Percentiles rank a stretch among this genome's conserved stretches.
Evolutionary conservation across 2,797 vertebrate species (phyloP).

Genomic region (Hydrocynus forskahlii): DNA sequence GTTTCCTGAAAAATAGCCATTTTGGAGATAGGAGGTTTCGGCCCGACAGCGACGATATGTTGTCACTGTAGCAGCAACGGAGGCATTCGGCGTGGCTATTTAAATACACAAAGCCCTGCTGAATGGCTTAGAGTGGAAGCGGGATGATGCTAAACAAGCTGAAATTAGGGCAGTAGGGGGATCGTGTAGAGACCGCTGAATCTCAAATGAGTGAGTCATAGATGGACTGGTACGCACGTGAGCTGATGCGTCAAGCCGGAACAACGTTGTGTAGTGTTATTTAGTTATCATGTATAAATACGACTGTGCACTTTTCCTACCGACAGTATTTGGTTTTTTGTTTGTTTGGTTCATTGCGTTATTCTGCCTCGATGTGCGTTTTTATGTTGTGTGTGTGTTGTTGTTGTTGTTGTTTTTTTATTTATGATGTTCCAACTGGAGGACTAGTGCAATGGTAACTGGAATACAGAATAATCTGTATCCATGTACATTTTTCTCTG

Average conservation of each 20-base stretch:
- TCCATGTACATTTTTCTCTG: conserved; percentile 32
- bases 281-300: conserved; percentile 69
- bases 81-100: neutral
- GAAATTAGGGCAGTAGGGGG: neutral
- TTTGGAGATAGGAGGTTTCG: too few species aligned
- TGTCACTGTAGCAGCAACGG: neutral
- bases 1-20: too few species aligned
- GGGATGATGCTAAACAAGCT: neutral
- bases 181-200: conserved; percentile 23
- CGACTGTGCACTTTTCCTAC: conserved; percentile 87
- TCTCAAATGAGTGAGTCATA: conserved; percentile 52
- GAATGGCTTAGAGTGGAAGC: neutral
- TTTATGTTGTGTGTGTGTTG: conserved; percentile 59
- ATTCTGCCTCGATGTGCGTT: conserved; percentile 58
- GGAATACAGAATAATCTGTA: conserved; percentile 67
- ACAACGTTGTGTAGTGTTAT: conserved; percentile 67
- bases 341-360: conserved; percentile 54
- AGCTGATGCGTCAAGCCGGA: conserved; percentile 48
- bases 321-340: conserved; percentile 76
- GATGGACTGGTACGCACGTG: conserved; percentile 56
- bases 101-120: neutral
- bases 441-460: conserved; percentile 86
- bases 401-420: conserved; percentile 71
- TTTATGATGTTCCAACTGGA: conserved; percentile 82
- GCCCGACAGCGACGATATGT: too few species aligned